These are phyloP conservation scores for Melanerpes aurifrons DNA, from an alignment of 2,113 vertebrate genomes.

Conservation along the genomic window DNA sequence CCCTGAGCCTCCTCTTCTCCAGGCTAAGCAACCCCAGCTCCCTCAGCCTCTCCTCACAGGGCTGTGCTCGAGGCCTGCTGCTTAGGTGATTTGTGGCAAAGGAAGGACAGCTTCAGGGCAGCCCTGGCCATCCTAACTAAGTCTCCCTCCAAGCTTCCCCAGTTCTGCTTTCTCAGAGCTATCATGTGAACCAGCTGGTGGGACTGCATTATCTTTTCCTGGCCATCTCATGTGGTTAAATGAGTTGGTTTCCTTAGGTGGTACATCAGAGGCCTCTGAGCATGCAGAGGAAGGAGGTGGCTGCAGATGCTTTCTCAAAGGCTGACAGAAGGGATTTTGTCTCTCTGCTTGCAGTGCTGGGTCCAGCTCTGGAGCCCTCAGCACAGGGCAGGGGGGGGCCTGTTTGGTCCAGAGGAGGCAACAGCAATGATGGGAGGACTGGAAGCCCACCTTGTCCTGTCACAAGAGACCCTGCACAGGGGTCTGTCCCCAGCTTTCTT, in stretches of 20 bases:
- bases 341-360: too few relatives aligned
- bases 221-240: neutral
- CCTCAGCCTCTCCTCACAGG: too few relatives aligned
- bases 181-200: neutral
- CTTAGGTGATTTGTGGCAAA: neutral
- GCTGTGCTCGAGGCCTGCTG: neutral
- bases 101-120: neutral
- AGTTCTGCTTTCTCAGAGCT: conserved; percentile 25
- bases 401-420: too few relatives aligned
- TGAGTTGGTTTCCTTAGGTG: neutral
- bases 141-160: neutral
- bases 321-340: too few relatives aligned
- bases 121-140: neutral
- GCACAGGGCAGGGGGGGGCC: too few relatives aligned
- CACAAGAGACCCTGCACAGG: too few relatives aligned
- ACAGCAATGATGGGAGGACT: too few relatives aligned
- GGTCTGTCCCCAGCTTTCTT: too few relatives aligned
- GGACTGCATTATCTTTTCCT: neutral
- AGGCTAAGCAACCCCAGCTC: too few relatives aligned
- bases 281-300: neutral
- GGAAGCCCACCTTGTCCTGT: too few relatives aligned
- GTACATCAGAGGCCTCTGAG: neutral
- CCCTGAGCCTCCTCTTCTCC: too few relatives aligned
- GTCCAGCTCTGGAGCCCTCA: too few relatives aligned
- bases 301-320: neutral